Base-by-base conservation (phyloP, 2,113 vertebrate genomes). In the Myrmecophaga tridactyla region DNA sequence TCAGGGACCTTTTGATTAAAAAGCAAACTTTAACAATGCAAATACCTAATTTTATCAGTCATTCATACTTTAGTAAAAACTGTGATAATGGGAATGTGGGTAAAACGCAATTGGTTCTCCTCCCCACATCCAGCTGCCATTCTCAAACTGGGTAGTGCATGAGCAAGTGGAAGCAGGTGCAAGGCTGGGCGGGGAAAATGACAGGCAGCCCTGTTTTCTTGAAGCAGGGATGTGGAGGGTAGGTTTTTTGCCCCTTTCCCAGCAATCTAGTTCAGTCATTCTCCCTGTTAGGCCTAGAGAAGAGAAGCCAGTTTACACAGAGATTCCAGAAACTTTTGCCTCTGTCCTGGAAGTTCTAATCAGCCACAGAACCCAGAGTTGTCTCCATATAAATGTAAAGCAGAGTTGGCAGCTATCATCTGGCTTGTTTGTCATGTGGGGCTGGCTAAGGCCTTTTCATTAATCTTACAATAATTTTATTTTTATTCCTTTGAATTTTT, bases 101-200 rank as follows among this genome's bases (percentile, higher is more conserved):
- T 29, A 29, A 39, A 39, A 6, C 2, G 8, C 43, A 23, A 0
- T 0, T 5, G 4, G 23, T 10, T 46, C 34, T 60, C 13, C 20
- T 9, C 10, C 4, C 53, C 53, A 51, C 13, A 8, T 31, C 29
- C 23, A 27, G 81, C 39, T 17, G 3, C 17, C 39, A 8, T 20
- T 15, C 27, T 46, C 53, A 15, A 0, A 4, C 27, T 27, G 39
- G 36, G 31, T 41, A 8, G 36, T 34, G 62, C 6, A 0, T 41
- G 18, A 29, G 18, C 2, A 4, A 62, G 60, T 0, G 7, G 15
- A 46, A 29, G 62, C 8, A 27, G 14, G 75, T 39, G 48, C 39
- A 73, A 34, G 12, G 6, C 27, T 58, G 41, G 31, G 43, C 86
- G 63, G 63, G 67, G 7, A 46, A 6, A 1, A 29, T 27, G 29